Evolutionary conservation across 2,888 invertebrate species (phyloP).

Genomic region (Leistus spinibarbis): DNA sequence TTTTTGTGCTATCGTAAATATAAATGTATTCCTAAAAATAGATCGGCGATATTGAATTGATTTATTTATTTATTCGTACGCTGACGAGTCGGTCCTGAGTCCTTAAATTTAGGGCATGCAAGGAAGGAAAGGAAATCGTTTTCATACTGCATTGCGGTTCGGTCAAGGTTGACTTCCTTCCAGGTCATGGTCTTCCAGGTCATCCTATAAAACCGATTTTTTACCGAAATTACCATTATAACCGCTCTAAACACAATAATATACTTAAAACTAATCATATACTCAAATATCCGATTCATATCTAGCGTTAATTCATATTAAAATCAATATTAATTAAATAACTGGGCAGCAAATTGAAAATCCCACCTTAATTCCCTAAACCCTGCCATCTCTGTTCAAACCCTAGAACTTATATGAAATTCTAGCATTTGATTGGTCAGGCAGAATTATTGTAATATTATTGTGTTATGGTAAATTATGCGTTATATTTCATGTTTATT

Average conservation of each 20-base stretch:
- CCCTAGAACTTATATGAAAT: no score
- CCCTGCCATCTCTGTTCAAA: no score
- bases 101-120: conserved; percentile 3
- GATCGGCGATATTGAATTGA: neutral
- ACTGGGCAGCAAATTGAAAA: neutral
- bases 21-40: neutral
- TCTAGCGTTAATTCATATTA: neutral
- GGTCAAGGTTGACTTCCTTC: conserved; percentile 35
- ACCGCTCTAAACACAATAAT: neutral
- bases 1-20: neutral
- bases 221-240: neutral
- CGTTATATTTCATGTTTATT: no score
- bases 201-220: neutral
- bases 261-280: neutral
- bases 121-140: conserved; percentile 17
- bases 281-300: no score
- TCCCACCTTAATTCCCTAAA: no score
- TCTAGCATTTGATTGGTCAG: no score
- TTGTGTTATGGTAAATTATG: no score
- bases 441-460: no score
- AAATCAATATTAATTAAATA: neutral
- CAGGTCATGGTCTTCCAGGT: conserved; percentile 33
- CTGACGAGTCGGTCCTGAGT: neutral
- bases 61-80: neutral
- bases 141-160: conserved; percentile 42